Base-by-base conservation (phyloP, 92 coral and sea anemone genomes). In the Bergia sp. region DNA sequence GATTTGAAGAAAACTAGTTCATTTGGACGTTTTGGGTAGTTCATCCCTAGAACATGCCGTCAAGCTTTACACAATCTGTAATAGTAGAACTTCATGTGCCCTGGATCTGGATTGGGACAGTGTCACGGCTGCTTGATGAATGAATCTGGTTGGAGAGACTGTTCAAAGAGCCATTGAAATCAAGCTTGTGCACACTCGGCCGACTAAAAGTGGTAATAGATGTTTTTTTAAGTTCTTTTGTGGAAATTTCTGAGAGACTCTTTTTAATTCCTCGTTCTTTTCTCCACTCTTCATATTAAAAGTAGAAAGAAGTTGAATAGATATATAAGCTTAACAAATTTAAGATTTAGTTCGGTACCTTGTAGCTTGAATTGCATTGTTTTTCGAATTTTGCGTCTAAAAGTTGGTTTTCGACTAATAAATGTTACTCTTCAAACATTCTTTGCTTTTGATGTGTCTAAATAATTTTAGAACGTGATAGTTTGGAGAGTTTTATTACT, bases 81-180 rank as follows among this genome's bases (percentile, higher is more conserved):
- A 44, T 0, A 44, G 0, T 44, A 44, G 73, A 29, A 44, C 47
- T 0, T 44, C 47, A 44, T 44, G 47, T 44, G 47, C 3, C 47
- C 47, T 44, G 47, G 47, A 66, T 66, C n/a, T 66, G 73, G 73
- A 66, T 66, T 66, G 73, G 23, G 73, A 66, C 23, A 66, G 73
- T 66, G 23, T 66, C 73, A 66, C 73, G 23, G 73, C 73, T 66
- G 73, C 73, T 66, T 66, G 73, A 66, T 66, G 23, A 66, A 16
- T 66, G 23, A 66, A 66, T 66, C 73, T 66, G 73, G 73, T 66
- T 66, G 73, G 23, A 12, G 23, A 66, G 73, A 66, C n/a, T 66
- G 73, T 66, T 66, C 73, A 66, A 66, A 66, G 73, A 66, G 73
- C n/a, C 73, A 66, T 66, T 66, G 23, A 66, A 66, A 66, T 66